A percentile compares a stretch with the other conserved stretches of the same genome.
Evolutionary conservation across 2,888 invertebrate species (phyloP).

Genomic region (Epicampocera succincta): DNA sequence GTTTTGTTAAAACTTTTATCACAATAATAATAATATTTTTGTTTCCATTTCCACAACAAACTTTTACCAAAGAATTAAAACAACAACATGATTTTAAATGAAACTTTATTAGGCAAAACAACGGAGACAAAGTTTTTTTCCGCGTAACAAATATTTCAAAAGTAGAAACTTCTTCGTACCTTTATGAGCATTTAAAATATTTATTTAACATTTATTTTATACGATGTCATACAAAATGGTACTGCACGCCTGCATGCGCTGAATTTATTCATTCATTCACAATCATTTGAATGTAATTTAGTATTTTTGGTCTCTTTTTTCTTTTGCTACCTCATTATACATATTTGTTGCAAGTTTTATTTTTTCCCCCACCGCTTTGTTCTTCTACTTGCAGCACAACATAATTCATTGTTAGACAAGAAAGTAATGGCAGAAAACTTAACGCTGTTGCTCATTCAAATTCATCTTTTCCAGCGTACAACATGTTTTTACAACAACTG

Average conservation of each 20-base stretch:
- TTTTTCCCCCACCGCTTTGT: neutral
- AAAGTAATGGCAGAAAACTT: constrained; percentile 60
- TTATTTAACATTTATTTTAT: constrained; percentile 64
- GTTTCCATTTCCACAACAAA: no score
- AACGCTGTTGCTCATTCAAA: constrained; percentile 68
- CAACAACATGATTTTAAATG: neutral
- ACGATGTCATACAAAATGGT: constrained; percentile 65
- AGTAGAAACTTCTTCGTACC: constrained; percentile 33
- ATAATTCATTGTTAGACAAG: constrained; percentile 52
- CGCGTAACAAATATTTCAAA: neutral
- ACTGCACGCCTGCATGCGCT: constrained; percentile 44
- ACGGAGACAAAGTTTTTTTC: neutral
- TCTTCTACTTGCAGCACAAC: constrained; percentile 10
- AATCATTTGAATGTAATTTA: constrained; percentile 36
- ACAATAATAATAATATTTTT: no score
- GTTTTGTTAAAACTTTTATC: no score
- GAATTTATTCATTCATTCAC: constrained; percentile 38
- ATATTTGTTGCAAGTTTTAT: constrained; percentile 13
- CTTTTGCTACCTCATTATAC: neutral
- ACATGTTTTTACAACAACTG: constrained; percentile 47
- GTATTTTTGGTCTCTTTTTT: neutral
- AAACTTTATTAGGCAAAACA: constrained; percentile 26
- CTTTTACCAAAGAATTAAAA: neutral
- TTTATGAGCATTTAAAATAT: constrained; percentile 59
- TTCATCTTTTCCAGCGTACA: constrained; percentile 57